phyloP scores from a whole-genome alignment of 2,888 invertebrate species.

The Pandemis heparana region DNA sequence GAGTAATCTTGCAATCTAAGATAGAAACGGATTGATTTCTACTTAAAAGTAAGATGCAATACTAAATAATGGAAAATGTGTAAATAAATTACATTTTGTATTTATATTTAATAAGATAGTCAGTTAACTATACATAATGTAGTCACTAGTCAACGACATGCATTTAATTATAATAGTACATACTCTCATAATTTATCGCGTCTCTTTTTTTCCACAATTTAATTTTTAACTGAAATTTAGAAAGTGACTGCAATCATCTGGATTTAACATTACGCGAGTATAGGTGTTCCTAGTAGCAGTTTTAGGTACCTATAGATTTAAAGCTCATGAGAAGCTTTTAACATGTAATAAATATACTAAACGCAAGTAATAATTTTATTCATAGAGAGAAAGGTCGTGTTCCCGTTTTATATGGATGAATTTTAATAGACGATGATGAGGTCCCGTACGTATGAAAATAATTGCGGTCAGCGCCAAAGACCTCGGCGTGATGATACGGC shows the following conservation, averaged over 20 bases:
- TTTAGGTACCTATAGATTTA: not conserved
- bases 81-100: too few relatives aligned
- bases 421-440: constrained; percentile 76
- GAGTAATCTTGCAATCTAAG: too few relatives aligned
- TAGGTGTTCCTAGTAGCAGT: not conserved
- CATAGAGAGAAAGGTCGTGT: constrained; percentile 67
- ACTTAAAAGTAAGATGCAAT: too few relatives aligned
- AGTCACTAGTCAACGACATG: too few relatives aligned
- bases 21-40: too few relatives aligned
- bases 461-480: constrained; percentile 61
- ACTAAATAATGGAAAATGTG: too few relatives aligned
- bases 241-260: not conserved
- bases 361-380: constrained; percentile 63
- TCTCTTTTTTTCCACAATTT: too few relatives aligned
- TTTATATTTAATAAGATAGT: too few relatives aligned
- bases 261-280: too few relatives aligned
- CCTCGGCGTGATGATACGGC: constrained; percentile 33
- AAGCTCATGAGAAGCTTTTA: constrained; percentile 44
- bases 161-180: not conserved
- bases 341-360: constrained; percentile 49
- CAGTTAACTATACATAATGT: too few relatives aligned
- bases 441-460: constrained; percentile 62
- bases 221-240: not conserved
- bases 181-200: not conserved
- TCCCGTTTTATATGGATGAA: constrained; percentile 62